Conservation (phyloP, 2,113 vertebrate genomes). For the Strix uralensis region DNA sequence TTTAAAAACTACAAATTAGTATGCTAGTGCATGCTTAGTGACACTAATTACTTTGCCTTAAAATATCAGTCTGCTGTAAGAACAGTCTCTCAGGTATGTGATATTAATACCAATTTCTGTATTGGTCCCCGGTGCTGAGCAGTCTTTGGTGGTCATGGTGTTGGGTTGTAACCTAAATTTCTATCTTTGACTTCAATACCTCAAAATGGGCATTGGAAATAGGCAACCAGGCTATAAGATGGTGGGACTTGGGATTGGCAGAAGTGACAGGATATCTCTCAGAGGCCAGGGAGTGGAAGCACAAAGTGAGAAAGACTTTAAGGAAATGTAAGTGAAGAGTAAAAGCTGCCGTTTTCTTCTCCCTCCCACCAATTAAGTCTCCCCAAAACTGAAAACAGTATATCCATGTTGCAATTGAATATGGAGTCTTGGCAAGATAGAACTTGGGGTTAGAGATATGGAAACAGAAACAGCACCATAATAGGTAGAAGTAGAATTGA, state of each 20-base stretch:
- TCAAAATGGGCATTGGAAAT: background rate
- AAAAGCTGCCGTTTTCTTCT: background rate
- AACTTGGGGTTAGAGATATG: background rate
- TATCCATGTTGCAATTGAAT: background rate
- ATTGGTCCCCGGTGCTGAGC: background rate
- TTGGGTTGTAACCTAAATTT: background rate
- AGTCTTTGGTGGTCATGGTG: background rate
- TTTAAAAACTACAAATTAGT: background rate
- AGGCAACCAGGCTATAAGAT: background rate
- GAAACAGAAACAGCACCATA: background rate
- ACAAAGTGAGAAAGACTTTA: background rate
- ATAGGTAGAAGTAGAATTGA: background rate
- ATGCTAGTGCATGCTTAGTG: background rate
- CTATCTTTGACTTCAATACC: background rate
- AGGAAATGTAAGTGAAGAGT: background rate
- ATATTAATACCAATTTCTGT: background rate
- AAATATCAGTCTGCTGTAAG: slow-evolving; percentile 20
- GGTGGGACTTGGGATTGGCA: background rate
- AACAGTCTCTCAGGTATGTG: background rate
- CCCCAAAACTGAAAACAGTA: background rate
- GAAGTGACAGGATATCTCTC: background rate
- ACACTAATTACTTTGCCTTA: slow-evolving; percentile 21
- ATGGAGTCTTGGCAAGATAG: background rate
- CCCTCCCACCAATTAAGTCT: background rate
- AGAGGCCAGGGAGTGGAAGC: background rate